Evolutionary conservation across 92 coral and sea anemone genomes (phyloP), one percentile per base, ranked within the genome.

Genomic region (Parazoanthus atlanticus): DNA sequence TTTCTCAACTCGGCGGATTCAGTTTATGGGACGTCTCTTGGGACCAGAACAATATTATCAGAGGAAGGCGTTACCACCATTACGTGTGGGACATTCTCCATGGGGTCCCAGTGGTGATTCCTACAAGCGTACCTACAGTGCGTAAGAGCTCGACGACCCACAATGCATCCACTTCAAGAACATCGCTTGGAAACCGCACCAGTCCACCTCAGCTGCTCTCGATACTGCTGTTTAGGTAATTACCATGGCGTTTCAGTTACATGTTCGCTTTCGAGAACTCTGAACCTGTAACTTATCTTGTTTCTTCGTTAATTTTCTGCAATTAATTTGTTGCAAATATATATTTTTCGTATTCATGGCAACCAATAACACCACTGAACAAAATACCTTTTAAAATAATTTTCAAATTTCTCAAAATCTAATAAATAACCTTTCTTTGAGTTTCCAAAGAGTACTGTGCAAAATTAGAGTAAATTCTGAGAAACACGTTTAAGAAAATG

Each of bases 21-120:
- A 83, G 86, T 70, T 43, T 83, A 41, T 83, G 86, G 86, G 86
- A 83, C 30, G 65, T 83, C 41, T 83, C 86, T n/a, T 83, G 86
- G 86, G 86, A 83, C 36, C 86, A 83, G 74, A 83, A 83, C 86
- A 83, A 83, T 28, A n/a, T 83, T 21, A 83, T 83, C 19, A 23
- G 40, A 28, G 86, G 86, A 41, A 69, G 76, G 66, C 78, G 78
- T 8, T 83, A 83, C 61, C 78, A 83, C 78, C 78, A 69, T 30
- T 83, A 83, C 25, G 86, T 83, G 78, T 83, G 78, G 86, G 78
- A 69, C 78, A 83, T 83, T 69, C 86, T 83, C 16, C 58, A 83
- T 47, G 64, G 86, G 86, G 86, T 70, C 43, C 86, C 78, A 40
- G 86, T 67, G 77, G 66, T 33, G 76, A 67, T 28, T 11, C 77